phyloP scores from a whole-genome alignment of 2,797 vertebrate species.

The Lacerta viridis region DNA sequence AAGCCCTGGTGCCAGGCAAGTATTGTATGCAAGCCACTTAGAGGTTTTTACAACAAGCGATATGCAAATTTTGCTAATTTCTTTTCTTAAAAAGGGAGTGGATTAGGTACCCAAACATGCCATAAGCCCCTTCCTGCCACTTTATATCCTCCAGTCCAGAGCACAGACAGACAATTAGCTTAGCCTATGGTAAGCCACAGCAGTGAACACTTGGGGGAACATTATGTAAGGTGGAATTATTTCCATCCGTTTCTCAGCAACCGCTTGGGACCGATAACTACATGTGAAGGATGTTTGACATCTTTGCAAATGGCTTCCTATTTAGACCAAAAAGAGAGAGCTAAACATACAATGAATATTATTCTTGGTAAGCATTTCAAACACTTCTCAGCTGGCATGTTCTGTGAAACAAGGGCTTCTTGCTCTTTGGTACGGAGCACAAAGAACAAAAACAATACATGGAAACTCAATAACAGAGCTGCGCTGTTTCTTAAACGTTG shows the following conservation, averaged over 20 bases:
- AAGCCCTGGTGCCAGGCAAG: too few relatives aligned
- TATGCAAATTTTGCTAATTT: too few relatives aligned
- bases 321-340: conserved; percentile 26
- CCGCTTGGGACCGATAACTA: conserved; percentile 23
- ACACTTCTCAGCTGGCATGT: conserved; percentile 70
- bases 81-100: too few relatives aligned
- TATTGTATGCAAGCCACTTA: too few relatives aligned
- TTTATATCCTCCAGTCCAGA: background rate
- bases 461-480: conserved; percentile 73
- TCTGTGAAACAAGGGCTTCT: conserved; percentile 73
- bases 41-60: too few relatives aligned
- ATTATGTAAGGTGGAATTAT: conserved; percentile 41
- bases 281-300: conserved; percentile 17
- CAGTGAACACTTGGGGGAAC: conserved; percentile 42
- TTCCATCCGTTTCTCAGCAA: conserved; percentile 34
- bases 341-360: conserved; percentile 73
- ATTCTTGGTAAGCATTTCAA: conserved; percentile 76
- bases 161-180: conserved; percentile 49
- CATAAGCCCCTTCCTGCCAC: too few relatives aligned
- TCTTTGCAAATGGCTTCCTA: conserved; percentile 46
- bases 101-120: too few relatives aligned
- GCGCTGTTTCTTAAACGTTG: conserved; percentile 69
- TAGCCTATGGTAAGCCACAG: conserved; percentile 24
- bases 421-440: conserved; percentile 74
- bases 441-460: conserved; percentile 76